These are phyloP conservation scores for Villa cingulata DNA, from an alignment of 2,888 invertebrate species.

Conservation along the genomic window DNA sequence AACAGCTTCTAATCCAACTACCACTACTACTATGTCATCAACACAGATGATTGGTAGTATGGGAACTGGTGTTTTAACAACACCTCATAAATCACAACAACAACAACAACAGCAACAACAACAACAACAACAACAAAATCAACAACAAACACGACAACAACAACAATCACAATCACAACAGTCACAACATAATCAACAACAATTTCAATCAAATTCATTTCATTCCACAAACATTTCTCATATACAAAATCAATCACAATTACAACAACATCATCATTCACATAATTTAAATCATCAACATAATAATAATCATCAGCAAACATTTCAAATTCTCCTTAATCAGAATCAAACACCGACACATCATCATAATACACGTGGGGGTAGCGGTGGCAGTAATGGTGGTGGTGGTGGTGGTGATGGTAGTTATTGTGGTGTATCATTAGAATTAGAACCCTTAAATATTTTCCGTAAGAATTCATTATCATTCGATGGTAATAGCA, in stretches of 20 bases:
- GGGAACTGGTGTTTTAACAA: conserved; percentile 9
- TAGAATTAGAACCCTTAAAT: conserved; percentile 24
- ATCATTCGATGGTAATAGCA: conserved; percentile 28
- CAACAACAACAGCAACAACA: neutral
- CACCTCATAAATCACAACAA: neutral
- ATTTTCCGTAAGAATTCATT: conserved; percentile 27
- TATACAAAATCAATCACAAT: conserved; percentile 13
- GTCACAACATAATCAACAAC: neutral
- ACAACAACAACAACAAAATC: neutral
- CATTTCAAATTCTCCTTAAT: conserved; percentile 17
- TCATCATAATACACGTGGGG: conserved; percentile 13
- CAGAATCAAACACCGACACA: conserved; percentile 9
- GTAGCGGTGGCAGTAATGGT: conserved; percentile 14
- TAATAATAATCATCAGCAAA: conserved; percentile 15
- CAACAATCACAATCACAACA: conserved; percentile 1
- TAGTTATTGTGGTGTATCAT: conserved; percentile 15
- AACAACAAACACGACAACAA: conserved; percentile 7
- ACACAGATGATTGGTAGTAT: conserved; percentile 23
- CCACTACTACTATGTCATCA: conserved; percentile 15
- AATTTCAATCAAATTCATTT: neutral
- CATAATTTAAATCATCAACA: conserved; percentile 11
- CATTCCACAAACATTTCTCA: conserved; percentile 2
- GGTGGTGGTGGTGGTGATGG: conserved; percentile 12
- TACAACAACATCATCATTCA: conserved; percentile 20
- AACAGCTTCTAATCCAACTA: conserved; percentile 8